Base-by-base conservation (phyloP, 1,140 invertebrate species). In the Trialeurodes vaporariorum region DNA sequence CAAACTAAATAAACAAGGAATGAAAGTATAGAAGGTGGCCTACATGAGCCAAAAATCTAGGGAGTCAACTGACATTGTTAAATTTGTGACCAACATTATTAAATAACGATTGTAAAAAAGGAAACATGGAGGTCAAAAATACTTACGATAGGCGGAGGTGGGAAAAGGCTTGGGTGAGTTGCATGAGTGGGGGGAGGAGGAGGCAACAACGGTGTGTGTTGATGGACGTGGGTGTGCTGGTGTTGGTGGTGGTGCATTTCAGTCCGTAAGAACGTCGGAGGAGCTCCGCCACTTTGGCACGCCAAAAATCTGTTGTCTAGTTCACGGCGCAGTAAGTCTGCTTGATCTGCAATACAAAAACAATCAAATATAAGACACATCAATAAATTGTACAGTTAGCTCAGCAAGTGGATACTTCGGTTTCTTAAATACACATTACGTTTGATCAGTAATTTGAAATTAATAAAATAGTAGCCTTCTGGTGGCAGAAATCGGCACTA, bases 171-270 rank as follows among this genome's bases (percentile, higher is more conserved):
- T 21, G 83, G 34, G 34, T 49, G 25, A 13, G 61, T 61, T 66
- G 60, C 40, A 25, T 62, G 61, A 40, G 69, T 26, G 27, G 80
- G 73, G 34, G 83, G 79, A 60, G 87, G 83, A 58, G 81, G 83
- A 63, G 83, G 75, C 65, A 84, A 75, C 23, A 85, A 82, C 71
- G 85, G 83, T 73, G 88, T 86, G 73, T 91, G 91, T 77, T 92
- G 92, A 81, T 94, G 93, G 70, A 94, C 88, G 78, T 95, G 92
- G 25, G 91, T 92, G 77, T 93, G 91, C 73, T 93, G 90, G 79
- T 93, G 91, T 76, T 93, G 91, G 81, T 93, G 91, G 80, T 93
- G 91, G 78, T 93, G 91, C 84, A 93, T 87, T 78, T 93, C 90
- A 13, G 88, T 89, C 71, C 91, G 84, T 71, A 91, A 80, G 27